phyloP scores from a whole-genome alignment of 2,797 vertebrate species.

The Notolepis coatsorum region DNA sequence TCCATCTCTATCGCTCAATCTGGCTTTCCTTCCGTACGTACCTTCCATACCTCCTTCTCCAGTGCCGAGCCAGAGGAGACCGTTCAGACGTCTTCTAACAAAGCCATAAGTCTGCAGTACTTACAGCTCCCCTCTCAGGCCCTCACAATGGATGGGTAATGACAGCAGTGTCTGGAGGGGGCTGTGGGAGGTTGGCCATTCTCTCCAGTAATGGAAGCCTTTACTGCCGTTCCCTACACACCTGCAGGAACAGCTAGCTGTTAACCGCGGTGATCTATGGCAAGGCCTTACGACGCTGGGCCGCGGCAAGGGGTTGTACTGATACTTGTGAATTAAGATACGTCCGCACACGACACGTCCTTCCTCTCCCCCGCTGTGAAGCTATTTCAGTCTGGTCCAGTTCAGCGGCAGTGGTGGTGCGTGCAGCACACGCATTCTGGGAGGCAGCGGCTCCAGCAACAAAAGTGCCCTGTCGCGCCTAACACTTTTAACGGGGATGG shows the following conservation, averaged over 20 bases:
- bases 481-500: too few relatives aligned
- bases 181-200: constrained; percentile 74
- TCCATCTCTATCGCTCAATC: constrained; percentile 56
- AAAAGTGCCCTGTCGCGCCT: too few relatives aligned
- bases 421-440: too few relatives aligned
- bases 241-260: constrained; percentile 76
- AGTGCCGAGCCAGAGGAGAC: constrained; percentile 68
- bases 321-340: constrained; percentile 66
- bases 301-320: constrained; percentile 65
- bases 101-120: constrained; percentile 82
- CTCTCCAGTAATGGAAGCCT: constrained; percentile 76
- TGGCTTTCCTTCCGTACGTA: constrained; percentile 1
- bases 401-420: too few relatives aligned
- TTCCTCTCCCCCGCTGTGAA: constrained; percentile 23
- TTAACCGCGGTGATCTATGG: constrained; percentile 76
- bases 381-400: constrained; percentile 16
- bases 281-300: constrained; percentile 50
- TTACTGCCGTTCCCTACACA: constrained; percentile 77
- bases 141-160: constrained; percentile 82
- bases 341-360: constrained; percentile 45
- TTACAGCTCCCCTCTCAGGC: constrained; percentile 79
- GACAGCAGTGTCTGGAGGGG: constrained; percentile 76
- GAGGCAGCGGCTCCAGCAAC: too few relatives aligned
- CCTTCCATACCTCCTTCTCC: constrained; percentile 55
- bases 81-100: constrained; percentile 71